Base-by-base conservation (phyloP, 2,113 vertebrate genomes). In the Erinaceus europaeus region DNA sequence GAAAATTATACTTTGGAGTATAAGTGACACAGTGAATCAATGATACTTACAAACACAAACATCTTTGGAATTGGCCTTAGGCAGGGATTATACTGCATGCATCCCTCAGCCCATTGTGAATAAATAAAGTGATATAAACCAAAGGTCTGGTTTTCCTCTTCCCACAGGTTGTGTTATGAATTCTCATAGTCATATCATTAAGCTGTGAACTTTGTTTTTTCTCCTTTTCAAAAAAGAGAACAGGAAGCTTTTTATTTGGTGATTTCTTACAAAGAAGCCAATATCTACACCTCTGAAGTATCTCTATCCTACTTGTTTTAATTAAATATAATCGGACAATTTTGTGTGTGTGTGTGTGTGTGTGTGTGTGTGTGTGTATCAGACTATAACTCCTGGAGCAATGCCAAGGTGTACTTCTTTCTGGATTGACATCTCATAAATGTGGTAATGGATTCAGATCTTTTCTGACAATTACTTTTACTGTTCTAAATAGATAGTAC, bases 21-120 rank as follows among this genome's bases (percentile, higher is more conserved):
- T 3, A 55, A 90, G 44, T 38, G 46, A 64, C 57, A 91, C 80
- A 65, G 36, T 29, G 71, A 94, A 85, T 90, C 92, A 84, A 48
- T 53, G 84, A 64, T 34, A 78, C 83, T 94, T 91, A 67, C 40
- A 59, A 90, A 81, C 72, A 94, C 25, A 80, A 62, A 65, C 52
- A 27, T 0, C 13, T 81, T 95, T 86, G 59, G 25, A 75, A 46
- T 71, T 84, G 88, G 91, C 88, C 50, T 89, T 77, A 81, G 88
- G 90, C 79, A 92, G 81, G 34, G 81, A 86, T 20, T 0, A 5
- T 27, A 59, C 62, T 90, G 18, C 38, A 27, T 64, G 88, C 67
- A 80, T 36, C 11, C 3, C 0, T 84, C 52, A 86, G 78, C 74
- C n/a, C 75, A 62, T 5, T 91, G 1, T 46, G 55, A 71, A 65